Evolutionary conservation across 2,888 invertebrate species (phyloP).

Genomic region (Macrostomum cliftonense): DNA sequence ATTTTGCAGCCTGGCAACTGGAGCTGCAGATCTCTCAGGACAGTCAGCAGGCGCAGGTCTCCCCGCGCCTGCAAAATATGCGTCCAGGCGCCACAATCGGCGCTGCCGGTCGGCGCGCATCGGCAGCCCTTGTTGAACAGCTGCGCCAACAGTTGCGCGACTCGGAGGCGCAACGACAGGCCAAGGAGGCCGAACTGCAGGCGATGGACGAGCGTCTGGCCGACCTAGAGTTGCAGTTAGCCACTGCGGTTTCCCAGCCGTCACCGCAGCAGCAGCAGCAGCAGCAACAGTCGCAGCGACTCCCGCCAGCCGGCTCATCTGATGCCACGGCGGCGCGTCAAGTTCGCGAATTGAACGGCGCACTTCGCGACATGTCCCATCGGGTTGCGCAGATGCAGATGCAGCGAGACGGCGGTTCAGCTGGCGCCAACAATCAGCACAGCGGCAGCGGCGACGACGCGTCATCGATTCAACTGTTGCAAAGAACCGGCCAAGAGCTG

Average conservation of each 20-base stretch:
- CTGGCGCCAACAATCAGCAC: conserved; percentile 47
- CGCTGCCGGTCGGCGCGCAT: conserved; percentile 23
- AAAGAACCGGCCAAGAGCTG: conserved; percentile 7
- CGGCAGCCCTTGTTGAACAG: conserved; percentile 25
- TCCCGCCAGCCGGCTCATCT: background rate
- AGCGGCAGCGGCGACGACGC: conserved; percentile 41
- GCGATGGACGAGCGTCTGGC: conserved; percentile 33
- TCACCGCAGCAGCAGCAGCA: conserved; percentile 32
- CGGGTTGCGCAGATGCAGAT: conserved; percentile 38
- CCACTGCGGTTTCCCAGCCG: conserved; percentile 28
- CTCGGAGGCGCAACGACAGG: conserved; percentile 34
- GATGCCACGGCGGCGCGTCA: background rate
- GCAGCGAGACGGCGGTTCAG: conserved; percentile 43
- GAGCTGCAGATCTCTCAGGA: conserved; percentile 3
- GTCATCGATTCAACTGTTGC: conserved; percentile 9
- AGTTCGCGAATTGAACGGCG: conserved; percentile 62
- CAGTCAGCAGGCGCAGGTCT: conserved; percentile 8
- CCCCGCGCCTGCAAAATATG: background rate
- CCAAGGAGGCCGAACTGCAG: conserved; percentile 27
- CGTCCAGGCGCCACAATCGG: conserved; percentile 18
- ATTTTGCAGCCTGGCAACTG: background rate
- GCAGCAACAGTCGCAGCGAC: conserved; percentile 21
- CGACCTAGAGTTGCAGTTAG: conserved; percentile 19
- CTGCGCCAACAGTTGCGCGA: conserved; percentile 35
- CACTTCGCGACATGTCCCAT: conserved; percentile 55